A percentile compares a stretch with the other conserved stretches of the same genome.
Conservation (phyloP, 2,113 vertebrate species). For the Hydrochoerus hydrochaeris region DNA sequence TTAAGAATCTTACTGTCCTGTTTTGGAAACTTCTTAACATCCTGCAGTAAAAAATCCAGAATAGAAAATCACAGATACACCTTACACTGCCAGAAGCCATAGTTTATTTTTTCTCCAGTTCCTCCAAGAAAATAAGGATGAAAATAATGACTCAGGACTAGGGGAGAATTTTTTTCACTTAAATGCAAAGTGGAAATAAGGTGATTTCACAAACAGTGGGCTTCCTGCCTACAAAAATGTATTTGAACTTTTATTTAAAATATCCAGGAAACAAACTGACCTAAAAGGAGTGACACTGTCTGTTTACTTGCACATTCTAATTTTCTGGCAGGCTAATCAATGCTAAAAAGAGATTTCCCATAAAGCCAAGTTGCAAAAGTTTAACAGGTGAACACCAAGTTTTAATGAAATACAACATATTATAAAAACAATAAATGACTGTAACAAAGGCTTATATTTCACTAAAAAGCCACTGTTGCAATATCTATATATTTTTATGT, state of each 20-base stretch:
- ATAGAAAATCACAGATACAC: background rate
- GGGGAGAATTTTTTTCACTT: background rate
- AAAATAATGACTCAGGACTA: background rate
- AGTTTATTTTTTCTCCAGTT: background rate
- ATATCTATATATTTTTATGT: conserved; percentile 53
- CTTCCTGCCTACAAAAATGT: background rate
- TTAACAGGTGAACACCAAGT: conserved; percentile 16
- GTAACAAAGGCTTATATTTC: fast-evolving
- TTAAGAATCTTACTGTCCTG: background rate
- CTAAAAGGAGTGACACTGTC: background rate
- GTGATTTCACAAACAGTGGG: conserved; percentile 3
- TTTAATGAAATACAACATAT: conserved; percentile 66
- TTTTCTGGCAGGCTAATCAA: background rate
- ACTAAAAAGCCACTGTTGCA: background rate
- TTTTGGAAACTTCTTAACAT: background rate
- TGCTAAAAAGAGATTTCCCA: conserved; percentile 51
- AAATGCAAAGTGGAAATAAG: background rate
- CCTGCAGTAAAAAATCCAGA: background rate
- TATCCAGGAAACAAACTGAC: background rate
- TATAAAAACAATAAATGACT: conserved; percentile 22
- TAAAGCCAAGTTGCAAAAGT: conserved; percentile 26
- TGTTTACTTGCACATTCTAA: background rate
- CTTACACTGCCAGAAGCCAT: background rate
- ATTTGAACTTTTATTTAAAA: conserved; percentile 1
- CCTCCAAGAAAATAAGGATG: background rate